Evolutionary conservation across 2,797 vertebrate species (phyloP), one percentile per base, ranked within the genome.

Genomic region (Linurgus olivaceus): DNA sequence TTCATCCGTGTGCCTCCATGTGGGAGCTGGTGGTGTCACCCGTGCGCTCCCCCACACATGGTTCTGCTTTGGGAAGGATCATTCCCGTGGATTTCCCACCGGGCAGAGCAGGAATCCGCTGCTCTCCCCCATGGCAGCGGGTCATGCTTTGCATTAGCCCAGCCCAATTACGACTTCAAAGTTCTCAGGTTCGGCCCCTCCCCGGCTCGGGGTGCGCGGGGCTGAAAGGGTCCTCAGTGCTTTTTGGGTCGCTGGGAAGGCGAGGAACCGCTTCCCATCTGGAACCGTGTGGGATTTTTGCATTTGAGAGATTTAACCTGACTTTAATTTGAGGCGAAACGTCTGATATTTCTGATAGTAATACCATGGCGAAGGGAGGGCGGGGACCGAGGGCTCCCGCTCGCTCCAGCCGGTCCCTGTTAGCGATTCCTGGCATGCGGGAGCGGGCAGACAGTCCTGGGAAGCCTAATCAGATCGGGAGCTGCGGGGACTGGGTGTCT

Each of bases 281-380:
- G 97, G 97, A 98, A 97, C 94, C 91, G 86, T 94, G 96, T 91
- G 97, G 96, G 85, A 92, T 96, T 97, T 96, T 66, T 97, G 76
- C 95, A 74, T 96, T 92, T 63, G 94, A 97, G 97, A 97, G 95
- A 92, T 97, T 97, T 97, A 97, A 97, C 96, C 96, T 97, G 96
- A 98, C 94, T 98, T 97, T 97, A 97, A 98, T 98, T 97, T 96
- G 96, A 97, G 91, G 91, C 77, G 79, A 97, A 97, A 96, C 17
- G 77, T 96, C 97, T 98, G 97, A 97, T 98, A 97, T 97, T 98
- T 96, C 95, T 98, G 96, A 97, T 97, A 96, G 96, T 61, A 95
- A 97, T 97, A 97, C 94, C 96, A 62, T 87, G 95, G 87, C 57
- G 35, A 92, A 93, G 58, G 50, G 40, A 79, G 37, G 51, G 50